Evolutionary conservation across 2,797 vertebrate species (phyloP).

Genomic region (Carapus acus): DNA sequence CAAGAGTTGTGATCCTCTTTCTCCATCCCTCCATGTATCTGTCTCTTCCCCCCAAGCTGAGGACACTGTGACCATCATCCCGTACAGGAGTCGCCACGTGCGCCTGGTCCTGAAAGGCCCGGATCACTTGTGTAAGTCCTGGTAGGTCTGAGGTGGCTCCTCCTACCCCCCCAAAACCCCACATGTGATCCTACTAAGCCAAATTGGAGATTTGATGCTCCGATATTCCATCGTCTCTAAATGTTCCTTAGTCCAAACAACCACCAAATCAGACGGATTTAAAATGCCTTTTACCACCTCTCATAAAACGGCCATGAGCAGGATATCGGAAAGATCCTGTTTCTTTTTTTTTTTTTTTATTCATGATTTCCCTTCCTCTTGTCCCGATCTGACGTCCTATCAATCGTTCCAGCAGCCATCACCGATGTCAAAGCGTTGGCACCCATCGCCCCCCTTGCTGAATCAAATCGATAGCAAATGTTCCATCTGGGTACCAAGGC

Average conservation of each 20-base stretch:
- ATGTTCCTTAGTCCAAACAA: neutral
- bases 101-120: conserved; percentile 91
- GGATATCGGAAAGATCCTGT: conserved; percentile 32
- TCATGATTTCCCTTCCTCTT: no score
- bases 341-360: conserved; percentile 30
- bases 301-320: conserved; percentile 30
- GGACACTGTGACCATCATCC: conserved; percentile 85
- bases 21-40: conserved; percentile 15
- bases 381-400: conserved; percentile 23
- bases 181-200: no score
- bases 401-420: conserved; percentile 41
- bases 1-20: neutral
- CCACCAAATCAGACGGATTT: conserved; percentile 1
- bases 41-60: conserved; percentile 69
- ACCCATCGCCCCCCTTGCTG: conserved; percentile 31
- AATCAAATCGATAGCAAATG: conserved; percentile 66
- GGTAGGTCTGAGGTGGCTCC: conserved; percentile 76
- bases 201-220: no score
- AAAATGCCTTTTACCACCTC: conserved; percentile 11
- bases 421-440: conserved; percentile 58
- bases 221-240: neutral
- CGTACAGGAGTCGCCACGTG: conserved; percentile 88
- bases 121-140: conserved; percentile 97
- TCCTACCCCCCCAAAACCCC: conserved; percentile 67
- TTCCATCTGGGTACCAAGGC: conserved; percentile 44